These are phyloP conservation scores for Drosophila leontia DNA, from an alignment of 1,140 invertebrate species.

Conservation along the genomic window DNA sequence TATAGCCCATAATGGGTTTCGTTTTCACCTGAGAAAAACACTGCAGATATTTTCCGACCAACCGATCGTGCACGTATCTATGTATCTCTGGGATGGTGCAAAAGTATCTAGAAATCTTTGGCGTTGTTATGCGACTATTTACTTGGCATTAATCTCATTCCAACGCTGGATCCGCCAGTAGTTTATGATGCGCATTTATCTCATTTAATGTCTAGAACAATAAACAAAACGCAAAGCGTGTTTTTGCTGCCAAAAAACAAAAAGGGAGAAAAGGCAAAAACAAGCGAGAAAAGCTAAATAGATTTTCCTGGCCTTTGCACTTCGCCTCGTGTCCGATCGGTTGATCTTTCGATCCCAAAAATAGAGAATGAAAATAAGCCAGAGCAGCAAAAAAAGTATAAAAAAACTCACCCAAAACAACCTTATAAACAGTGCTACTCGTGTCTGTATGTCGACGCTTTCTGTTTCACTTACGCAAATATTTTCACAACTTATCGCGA, in stretches of 20 bases:
- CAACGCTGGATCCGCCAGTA: conserved; percentile 6
- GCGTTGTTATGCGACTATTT: conserved; percentile 36
- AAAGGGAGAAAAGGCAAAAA: neutral
- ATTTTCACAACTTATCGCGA: conserved; percentile 75
- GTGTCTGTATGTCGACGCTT: conserved; percentile 47
- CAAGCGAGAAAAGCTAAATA: neutral
- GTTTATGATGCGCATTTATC: conserved; percentile 55
- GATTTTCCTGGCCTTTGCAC: conserved; percentile 38
- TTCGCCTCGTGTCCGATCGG: conserved; percentile 16
- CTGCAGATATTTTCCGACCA: neutral
- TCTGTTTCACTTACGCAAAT: conserved; percentile 77
- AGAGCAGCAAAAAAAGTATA: neutral
- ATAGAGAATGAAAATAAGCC: conserved; percentile 15
- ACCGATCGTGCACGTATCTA: neutral
- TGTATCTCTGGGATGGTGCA: neutral
- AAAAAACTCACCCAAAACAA: neutral
- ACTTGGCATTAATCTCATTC: conserved; percentile 29
- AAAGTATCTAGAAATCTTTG: neutral
- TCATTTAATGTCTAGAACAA: conserved; percentile 41
- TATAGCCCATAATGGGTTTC: conserved; percentile 15
- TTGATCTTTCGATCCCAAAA: conserved; percentile 33
- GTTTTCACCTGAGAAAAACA: conserved; percentile 1
- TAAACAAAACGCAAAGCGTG: conserved; percentile 46
- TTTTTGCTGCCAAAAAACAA: conserved; percentile 52
- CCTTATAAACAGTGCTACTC: conserved; percentile 12